These are phyloP conservation scores for Cephus sareptanus DNA, from an alignment of 2,888 invertebrate species.

Conservation along the genomic window DNA sequence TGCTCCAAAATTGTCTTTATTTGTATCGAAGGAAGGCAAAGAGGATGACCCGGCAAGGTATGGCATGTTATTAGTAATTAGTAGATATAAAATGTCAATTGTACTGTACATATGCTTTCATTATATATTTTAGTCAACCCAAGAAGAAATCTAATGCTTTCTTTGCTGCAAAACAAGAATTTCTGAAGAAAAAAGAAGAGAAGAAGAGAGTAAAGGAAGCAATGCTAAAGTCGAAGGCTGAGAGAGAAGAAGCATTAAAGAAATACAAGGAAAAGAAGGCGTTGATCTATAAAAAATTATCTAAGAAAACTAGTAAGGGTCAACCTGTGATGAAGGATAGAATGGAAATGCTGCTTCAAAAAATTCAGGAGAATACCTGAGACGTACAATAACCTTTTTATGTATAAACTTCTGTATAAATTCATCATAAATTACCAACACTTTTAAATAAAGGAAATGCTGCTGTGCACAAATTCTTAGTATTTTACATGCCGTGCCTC, in stretches of 20 bases:
- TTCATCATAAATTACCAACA: background rate
- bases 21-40: constrained; percentile 8
- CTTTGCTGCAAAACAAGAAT: constrained; percentile 70
- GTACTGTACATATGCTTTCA: background rate
- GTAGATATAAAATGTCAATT: background rate
- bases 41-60: constrained; percentile 29
- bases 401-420: background rate
- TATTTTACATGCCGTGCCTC: background rate
- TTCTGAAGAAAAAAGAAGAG: constrained; percentile 70
- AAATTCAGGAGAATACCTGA: constrained; percentile 72
- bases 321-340: constrained; percentile 89
- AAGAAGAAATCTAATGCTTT: constrained; percentile 64
- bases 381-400: background rate
- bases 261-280: constrained; percentile 78
- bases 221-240: constrained; percentile 67
- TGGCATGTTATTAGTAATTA: background rate
- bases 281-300: constrained; percentile 78
- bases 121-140: constrained; percentile 7
- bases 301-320: constrained; percentile 82
- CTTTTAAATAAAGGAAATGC: background rate
- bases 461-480: background rate
- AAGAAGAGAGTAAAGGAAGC: constrained; percentile 69
- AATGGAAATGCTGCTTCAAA: constrained; percentile 80
- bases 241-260: constrained; percentile 73
- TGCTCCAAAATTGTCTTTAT: constrained; percentile 35